phyloP scores from a whole-genome alignment of 1,140 invertebrate species.

The Oncopodura yosiiana region DNA sequence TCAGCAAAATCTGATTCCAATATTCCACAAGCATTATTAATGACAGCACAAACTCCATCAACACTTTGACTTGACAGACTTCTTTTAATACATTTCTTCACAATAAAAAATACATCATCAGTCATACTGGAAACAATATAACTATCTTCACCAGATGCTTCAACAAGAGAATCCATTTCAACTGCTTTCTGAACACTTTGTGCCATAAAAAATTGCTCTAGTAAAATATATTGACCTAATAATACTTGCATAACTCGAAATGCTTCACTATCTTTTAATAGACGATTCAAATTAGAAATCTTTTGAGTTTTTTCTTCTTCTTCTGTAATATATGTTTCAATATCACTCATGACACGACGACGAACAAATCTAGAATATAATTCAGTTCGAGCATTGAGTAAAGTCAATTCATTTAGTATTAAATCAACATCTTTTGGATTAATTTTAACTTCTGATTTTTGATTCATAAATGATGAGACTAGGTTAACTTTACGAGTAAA shows the following conservation, averaged over 20 bases:
- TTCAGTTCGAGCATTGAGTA: conserved; percentile 81
- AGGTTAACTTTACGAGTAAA: conserved; percentile 57
- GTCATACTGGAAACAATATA: conserved; percentile 78
- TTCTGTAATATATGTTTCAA: conserved; percentile 53
- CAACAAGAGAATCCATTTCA: conserved; percentile 63
- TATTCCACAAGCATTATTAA: conserved; percentile 83
- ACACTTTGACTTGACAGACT: conserved; percentile 79
- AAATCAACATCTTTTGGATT: conserved; percentile 83
- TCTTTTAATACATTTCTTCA: conserved; percentile 88
- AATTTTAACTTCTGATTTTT: conserved; percentile 37
- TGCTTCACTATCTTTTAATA: conserved; percentile 66
- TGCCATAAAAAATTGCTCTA: conserved; percentile 93
- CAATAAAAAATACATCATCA: conserved; percentile 96
- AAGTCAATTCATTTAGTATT: conserved; percentile 77
- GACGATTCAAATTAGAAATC: conserved; percentile 52
- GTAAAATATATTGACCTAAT: conserved; percentile 75
- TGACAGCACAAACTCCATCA: conserved; percentile 90
- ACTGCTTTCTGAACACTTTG: conserved; percentile 93
- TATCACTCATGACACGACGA: conserved; percentile 59
- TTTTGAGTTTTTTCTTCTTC: conserved; percentile 47
- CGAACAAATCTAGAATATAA: conserved; percentile 83
- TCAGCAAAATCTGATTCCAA: conserved; percentile 78
- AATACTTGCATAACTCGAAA: conserved; percentile 80
- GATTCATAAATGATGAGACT: conserved; percentile 48
- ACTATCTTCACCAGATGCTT: conserved; percentile 42